These are phyloP conservation scores for Alexandromys fortis DNA, from an alignment of 2,113 vertebrate species.

Conservation along the genomic window DNA sequence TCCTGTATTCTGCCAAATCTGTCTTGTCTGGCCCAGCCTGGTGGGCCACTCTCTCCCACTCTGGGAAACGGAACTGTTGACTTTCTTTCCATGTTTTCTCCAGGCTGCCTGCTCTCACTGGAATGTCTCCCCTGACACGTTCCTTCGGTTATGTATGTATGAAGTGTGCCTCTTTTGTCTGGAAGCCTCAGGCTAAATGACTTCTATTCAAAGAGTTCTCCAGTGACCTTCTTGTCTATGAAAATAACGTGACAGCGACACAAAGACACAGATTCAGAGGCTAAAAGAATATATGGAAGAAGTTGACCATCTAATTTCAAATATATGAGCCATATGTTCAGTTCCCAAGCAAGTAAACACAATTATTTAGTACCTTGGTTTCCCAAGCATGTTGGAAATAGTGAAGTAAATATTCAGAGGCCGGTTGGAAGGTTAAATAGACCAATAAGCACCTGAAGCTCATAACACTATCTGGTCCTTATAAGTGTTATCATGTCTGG, in stretches of 20 bases:
- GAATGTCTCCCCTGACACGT: neutral
- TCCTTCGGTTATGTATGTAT: constrained; percentile 1
- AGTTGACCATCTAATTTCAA: neutral
- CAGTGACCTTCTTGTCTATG: constrained; percentile 2
- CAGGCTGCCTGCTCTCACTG: neutral
- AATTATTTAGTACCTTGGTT: neutral
- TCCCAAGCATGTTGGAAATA: neutral
- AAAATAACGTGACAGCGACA: neutral
- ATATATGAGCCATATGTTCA: neutral
- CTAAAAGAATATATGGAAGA: neutral
- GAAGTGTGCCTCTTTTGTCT: neutral
- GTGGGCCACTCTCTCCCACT: neutral
- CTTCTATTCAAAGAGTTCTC: constrained; percentile 22
- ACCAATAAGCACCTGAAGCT: neutral
- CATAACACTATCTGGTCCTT: neutral
- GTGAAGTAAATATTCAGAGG: neutral
- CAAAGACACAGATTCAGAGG: neutral
- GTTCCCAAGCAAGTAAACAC: neutral
- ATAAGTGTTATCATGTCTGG: neutral
- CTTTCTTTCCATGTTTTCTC: constrained; percentile 32
- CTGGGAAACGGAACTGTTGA: neutral
- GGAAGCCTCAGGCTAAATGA: constrained; percentile 36
- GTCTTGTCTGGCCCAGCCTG: neutral
- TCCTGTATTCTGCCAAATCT: constrained; percentile 1
- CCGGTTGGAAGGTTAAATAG: neutral